Evolutionary conservation across 2,113 vertebrate species (phyloP), one percentile per base, ranked within the genome.

Genomic region (Atherinomorus stipes): DNA sequence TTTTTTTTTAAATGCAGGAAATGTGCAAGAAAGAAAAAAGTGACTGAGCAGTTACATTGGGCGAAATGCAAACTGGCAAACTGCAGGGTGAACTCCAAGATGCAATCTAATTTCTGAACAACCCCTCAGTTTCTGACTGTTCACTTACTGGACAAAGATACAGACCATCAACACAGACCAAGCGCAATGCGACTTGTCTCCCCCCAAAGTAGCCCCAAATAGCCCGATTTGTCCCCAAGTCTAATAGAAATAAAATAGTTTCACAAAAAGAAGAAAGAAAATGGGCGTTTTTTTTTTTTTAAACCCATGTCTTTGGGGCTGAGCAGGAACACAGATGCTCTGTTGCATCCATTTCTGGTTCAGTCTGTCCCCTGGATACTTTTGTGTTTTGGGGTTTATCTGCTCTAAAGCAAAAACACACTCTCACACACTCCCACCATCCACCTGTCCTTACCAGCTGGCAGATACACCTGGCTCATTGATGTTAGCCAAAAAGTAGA

Each of bases 361-460:
- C 23, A 16, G 66, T 78, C 18, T n/a, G 47, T 75, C 63, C 76
- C 37, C 60, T 70, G 52, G 62, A 74, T 67, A 18, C 52, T 80
- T 57, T 16, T 61, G 63, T 47, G 76, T 78, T 62, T 71, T 77
- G 68, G 61, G 72, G 79, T 84, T 86, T 85, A 83, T 85, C 85
- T 73, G 61, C 70, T 74, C 60, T 47, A 42, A 77, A 80, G 73
- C 74, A 87, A 69, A 75, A 61, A 28, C 61, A 65, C 60, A 66
- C 71, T 70, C 52, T 38, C 71, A 49, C 64, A 19, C 76, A 71
- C 85, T 83, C 90, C 83, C 90, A 89, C 87, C 64, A 73, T 85
- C 85, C 89, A 92, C 91, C 91, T 92, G 91, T 88, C 89, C 2
- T 71, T 52, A 89, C 91, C 91, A 92, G 90, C 89, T 91, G 91